Evolutionary conservation across 2,113 vertebrate genomes (phyloP), one percentile per base, ranked within the genome.

Genomic region (Pithys albifrons): DNA sequence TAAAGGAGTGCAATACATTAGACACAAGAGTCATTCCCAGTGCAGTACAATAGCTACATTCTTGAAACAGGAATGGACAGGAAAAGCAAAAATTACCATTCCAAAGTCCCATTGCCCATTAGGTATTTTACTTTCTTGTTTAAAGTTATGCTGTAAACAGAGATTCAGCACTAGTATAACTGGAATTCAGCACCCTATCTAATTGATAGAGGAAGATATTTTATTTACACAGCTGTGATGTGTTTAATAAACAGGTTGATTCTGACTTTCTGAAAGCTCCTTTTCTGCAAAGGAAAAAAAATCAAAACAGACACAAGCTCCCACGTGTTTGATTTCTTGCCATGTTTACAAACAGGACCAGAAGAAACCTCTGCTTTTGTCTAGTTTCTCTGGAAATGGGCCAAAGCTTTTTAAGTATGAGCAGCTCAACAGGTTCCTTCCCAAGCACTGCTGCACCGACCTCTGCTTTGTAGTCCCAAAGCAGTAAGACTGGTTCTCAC

Each of bases 181-280:
- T 22, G 62, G 33, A 67, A 85, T 35, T 83, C 49, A 67, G 55
- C 64, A 83, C 43, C 39, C 72, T 72, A 33, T 7, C 33, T 51
- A 70, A 70, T 48, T 58, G 11, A 57, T 48, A 78, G 55, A 59
- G 16, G 62, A 85, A 91, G 20, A 6, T 19, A 69, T n/a, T 91
- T 62, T 88, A 76, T 89, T 96, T 80, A 93, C 27, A 66, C 75
- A 95, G 67, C 67, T 93, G 85, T 57, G 29, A 22, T 81, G 17
- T 80, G 65, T 67, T 96, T 83, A 59, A 81, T 77, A 77, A 90
- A 86, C 61, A 83, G n/a, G 22, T 37, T 76, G 31, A 52, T 73
- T 85, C 72, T 46, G 37, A 46, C 54, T 73, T 91, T 82, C 62
- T 76, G 49, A 80, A 89, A 91, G 31, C 49, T 82, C 15, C 77